Base-by-base conservation (phyloP, 2,113 vertebrate genomes). In the Electrona antarctica region DNA sequence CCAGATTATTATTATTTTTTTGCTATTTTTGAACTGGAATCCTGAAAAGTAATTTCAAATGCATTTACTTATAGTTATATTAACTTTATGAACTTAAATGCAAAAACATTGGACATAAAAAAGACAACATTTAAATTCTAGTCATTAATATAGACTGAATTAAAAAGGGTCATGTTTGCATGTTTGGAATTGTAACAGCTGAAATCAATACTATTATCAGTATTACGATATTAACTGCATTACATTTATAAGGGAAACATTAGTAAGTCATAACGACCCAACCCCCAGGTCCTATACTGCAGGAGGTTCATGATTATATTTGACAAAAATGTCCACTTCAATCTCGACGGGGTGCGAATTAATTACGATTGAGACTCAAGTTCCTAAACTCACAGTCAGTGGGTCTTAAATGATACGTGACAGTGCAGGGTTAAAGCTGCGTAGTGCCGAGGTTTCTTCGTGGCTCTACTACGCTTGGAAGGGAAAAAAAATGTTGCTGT, bases 271-370 rank as follows among this genome's bases (percentile, higher is more conserved):
- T 77, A 81, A 48, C 51, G 79, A 74, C 29, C 29, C 79, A 80
- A 48, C 51, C 80, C 76, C 80, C 76, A 74, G 77, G n/a, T 83
- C 60, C 79, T 56, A 73, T 84, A 33, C 29, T 64, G 49, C 1
- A 15, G 52, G 79, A 64, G 48, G 46, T 58, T 66, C 14, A 50
- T 14, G 65, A 83, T 84, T 78, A 73, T 79, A 86, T 86, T 64
- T 78, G 82, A 82, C 83, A 86, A 82, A 83, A 85, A n/a, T 49
- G 80, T 83, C 80, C 75, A 66, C 14, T 61, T 86, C 84, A 85
- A 79, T 89, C 85, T 82, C 57, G 45, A 58, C 4, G 74, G 78
- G 63, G 57, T 74, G 70, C 77, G 83, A 81, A 9, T 63, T 63
- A 14, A 63, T 63, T 48, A 47, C 1, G 60, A 83, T 69, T 77